Base-by-base conservation (phyloP, 2,113 vertebrate species). In the Centropus unirufus region DNA sequence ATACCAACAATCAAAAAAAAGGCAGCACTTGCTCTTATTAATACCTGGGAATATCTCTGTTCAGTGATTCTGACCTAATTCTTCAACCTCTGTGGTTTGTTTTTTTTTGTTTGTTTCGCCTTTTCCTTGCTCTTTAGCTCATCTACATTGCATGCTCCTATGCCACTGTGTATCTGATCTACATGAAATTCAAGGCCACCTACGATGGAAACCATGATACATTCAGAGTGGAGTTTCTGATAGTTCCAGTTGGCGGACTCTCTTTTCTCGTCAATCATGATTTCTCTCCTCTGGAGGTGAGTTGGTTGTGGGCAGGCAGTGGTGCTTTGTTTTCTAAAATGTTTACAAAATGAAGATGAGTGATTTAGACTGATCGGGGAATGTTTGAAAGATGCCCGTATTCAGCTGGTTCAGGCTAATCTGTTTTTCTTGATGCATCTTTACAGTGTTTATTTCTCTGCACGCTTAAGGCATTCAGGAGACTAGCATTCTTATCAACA, bases 151-250 rank as follows among this genome's bases (percentile, higher is more conserved):
- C 98, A 19, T 99, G 99, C 91, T 98, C 99, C 0, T 99, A 99
- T 18, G 99, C 99, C 97, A 99, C 99, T 0, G 98, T 99, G 77
- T 99, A 99, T 96, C 97, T 99, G 98, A 99, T 99, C 97, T 99
- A 99, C 96, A 97, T 98, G 92, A 99, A 99, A 92, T 99, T 99
- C 93, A 99, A 99, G 97, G 99, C 99, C 5, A 99, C 99, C 24
- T 99, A 99, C 1, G 99, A 99, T 30, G 99, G 99, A 23, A 99
- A 99, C 97, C 99, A 99, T 2, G 99, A 99, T 93, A 99, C 99
- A 1, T 99, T 99, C 98, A 98, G 99, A 94, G 98, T 99, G 97
- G 99, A 99, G 97, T 99, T 99, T 74, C 98, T 99, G 92, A 98
- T 99, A 9, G 98, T 99, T 51, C 99, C 99, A 12, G 99, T 99